Conservation (phyloP, 2,113 vertebrate species). For the Chaetura pelagica region DNA sequence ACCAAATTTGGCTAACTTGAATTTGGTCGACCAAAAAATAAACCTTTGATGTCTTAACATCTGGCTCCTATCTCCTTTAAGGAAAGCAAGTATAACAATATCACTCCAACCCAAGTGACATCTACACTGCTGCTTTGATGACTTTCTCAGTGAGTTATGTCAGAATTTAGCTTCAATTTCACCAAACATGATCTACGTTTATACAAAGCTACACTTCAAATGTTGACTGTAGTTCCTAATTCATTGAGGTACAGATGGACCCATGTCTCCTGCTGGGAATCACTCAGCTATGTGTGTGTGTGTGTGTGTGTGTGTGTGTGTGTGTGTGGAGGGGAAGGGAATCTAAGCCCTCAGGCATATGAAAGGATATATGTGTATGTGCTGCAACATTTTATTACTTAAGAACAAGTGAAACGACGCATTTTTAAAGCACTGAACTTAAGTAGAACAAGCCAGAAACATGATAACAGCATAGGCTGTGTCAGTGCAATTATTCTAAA, state of each 20-base stretch:
- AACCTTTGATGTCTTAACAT: neutral
- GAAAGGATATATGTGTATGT: neutral
- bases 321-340: neutral
- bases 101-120: neutral
- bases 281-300: neutral
- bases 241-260: neutral
- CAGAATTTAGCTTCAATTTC: neutral
- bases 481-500: neutral
- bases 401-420: neutral
- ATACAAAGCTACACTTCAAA: neutral
- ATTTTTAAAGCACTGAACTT: neutral
- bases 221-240: neutral
- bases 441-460: neutral
- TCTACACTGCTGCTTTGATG: neutral
- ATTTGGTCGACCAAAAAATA: neutral
- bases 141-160: neutral
- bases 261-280: neutral
- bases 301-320: no score
- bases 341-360: neutral
- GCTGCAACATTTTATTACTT: neutral
- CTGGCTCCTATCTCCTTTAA: neutral
- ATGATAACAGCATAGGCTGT: neutral
- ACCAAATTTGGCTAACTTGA: neutral
- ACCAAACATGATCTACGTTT: neutral
- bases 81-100: neutral